Percentiles rank a stretch among this genome's conserved stretches.
These are phyloP conservation scores for Pardosa pseudoannulata DNA, from an alignment of 2,888 invertebrate genomes.

Conservation along the genomic window DNA sequence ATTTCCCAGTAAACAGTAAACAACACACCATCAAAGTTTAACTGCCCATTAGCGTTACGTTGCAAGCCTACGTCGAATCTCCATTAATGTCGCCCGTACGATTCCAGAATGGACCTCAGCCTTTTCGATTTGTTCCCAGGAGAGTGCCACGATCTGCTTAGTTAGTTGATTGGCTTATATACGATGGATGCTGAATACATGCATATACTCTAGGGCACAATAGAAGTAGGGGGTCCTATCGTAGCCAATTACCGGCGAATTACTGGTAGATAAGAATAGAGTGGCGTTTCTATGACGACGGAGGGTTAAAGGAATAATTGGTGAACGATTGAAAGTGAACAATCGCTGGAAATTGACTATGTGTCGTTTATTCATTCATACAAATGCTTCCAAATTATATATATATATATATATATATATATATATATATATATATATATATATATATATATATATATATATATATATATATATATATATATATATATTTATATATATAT, in stretches of 20 bases:
- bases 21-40: background rate
- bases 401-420: no score
- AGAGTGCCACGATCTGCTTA: background rate
- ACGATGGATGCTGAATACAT: constrained; percentile 3
- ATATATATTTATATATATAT: no score
- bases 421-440: no score
- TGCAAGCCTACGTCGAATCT: background rate
- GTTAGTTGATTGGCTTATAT: constrained; percentile 14
- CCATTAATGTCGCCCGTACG: background rate
- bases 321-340: background rate
- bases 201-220: constrained; percentile 50
- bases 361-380: no score
- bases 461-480: no score
- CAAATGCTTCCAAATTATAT: no score
- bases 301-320: background rate
- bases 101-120: constrained; percentile 22
- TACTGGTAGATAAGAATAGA: constrained; percentile 38
- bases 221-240: constrained; percentile 56
- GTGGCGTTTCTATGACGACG: constrained; percentile 48
- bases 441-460: no score
- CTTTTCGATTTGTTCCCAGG: background rate
- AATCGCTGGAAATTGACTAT: no score
- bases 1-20: no score
- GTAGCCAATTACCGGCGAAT: constrained; percentile 68
- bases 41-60: background rate